Evolutionary conservation across 2,888 invertebrate genomes (phyloP), one percentile per base, ranked within the genome.

Genomic region (Steinernema hermaphroditum): DNA sequence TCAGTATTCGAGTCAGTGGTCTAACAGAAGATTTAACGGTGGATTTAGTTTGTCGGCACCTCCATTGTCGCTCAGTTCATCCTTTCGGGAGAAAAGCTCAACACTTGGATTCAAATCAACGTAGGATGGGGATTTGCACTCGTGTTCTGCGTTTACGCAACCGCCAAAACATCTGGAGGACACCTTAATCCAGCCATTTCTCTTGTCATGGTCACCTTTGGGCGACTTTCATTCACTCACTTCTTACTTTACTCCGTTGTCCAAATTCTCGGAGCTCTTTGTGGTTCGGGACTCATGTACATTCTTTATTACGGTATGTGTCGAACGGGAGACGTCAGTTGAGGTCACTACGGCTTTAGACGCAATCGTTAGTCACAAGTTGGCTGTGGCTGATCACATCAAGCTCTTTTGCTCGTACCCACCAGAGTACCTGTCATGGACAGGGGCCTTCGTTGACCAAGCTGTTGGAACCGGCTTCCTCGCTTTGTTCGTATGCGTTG

Each of bases 391-490:
- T 2, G 24, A 54, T 2, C 22, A 24, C 2, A 54, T 54, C 27
- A 22, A 8, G 54, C 78, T 82, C 68, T 85, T 85, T 77, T 81
- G 80, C 75, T 82, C 82, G 6, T 85, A 80, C 74, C 82, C 84
- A 34, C 78, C 78, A 24, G 71, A 41, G 14, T 80, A 82, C 73
- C 77, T 84, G 46, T 77, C 80, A 72, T 81, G 81, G 71, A 73
- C 72, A 69, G 80, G 83, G 24, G 78, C 79, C 43, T 82, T 84
- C 77, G 74, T 80, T 37, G 72, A 68, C 37, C 72, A 72, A 32
- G 69, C 37, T 2, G n/a, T 70, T 29, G 72, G 72, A 1, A 72
- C 72, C 2, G 72, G 57, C n/a, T 22, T 72, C 22, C 24, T 72
- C n/a, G 46, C 41, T 22, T 34, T 69, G 44, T 72, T 72, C 43